Evolutionary conservation across 2,113 vertebrate genomes (phyloP).

Genomic region (Ploceus nigricollis): DNA sequence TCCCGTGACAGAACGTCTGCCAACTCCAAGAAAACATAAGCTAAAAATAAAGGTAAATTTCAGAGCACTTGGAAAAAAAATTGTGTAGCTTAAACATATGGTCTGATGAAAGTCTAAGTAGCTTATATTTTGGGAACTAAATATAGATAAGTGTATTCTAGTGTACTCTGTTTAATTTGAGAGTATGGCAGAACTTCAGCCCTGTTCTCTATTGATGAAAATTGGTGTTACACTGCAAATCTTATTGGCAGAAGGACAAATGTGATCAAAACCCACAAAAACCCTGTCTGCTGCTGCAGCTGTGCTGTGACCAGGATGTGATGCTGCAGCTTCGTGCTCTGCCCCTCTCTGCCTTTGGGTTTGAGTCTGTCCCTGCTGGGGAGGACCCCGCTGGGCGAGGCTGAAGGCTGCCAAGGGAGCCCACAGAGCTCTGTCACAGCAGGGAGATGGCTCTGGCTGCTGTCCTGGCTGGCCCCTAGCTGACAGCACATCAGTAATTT

Average conservation of each 20-base stretch:
- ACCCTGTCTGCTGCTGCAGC: neutral
- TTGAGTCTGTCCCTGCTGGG: neutral
- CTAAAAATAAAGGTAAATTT: neutral
- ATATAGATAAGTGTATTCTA: neutral
- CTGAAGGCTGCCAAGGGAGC: neutral
- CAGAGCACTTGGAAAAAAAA: neutral
- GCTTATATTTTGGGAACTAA: neutral
- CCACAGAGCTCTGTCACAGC: neutral
- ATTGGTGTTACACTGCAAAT: rapidly evolving
- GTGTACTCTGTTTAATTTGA: neutral
- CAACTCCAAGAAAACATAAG: neutral
- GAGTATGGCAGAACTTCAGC: neutral
- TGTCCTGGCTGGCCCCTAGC: neutral
- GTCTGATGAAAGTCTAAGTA: neutral
- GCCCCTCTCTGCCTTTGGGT: neutral
- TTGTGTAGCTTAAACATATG: neutral
- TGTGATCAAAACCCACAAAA: too few relatives aligned
- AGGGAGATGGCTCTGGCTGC: neutral
- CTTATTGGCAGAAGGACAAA: neutral
- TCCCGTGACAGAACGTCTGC: neutral
- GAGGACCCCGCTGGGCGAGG: neutral
- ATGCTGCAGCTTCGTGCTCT: neutral
- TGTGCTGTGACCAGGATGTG: neutral
- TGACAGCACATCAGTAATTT: slow-evolving; percentile 44
- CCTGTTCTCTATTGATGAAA: neutral